phyloP scores from a whole-genome alignment of 2,113 vertebrate genomes.

The Nibea coibor region DNA sequence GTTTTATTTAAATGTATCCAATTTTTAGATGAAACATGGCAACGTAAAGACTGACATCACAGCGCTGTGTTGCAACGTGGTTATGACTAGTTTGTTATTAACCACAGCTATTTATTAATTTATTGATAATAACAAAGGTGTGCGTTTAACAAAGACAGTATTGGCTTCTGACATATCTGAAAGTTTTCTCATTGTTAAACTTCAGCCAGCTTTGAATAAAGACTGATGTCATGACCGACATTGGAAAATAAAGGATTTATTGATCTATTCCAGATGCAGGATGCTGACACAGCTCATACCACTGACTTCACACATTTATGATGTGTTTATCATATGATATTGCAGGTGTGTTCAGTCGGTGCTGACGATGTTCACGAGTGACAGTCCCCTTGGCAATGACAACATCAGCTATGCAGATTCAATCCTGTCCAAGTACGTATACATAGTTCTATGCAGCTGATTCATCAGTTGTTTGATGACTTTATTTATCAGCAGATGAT shows the following conservation, averaged over 20 bases:
- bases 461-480: not conserved
- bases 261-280: not conserved
- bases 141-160: not conserved
- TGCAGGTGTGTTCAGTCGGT: slow-evolving; percentile 40
- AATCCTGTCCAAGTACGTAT: slow-evolving; percentile 70
- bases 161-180: not conserved
- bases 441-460: not conserved
- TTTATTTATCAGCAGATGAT: slow-evolving; percentile 3
- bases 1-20: not conserved
- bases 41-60: not conserved
- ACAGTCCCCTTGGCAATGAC: slow-evolving; percentile 64
- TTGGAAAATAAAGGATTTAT: not conserved
- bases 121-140: not conserved
- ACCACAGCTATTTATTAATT: not conserved
- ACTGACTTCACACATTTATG: not conserved
- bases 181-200: not conserved
- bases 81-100: not conserved
- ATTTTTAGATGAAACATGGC: not conserved
- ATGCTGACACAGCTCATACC: slow-evolving; percentile 12
- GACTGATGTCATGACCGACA: not conserved
- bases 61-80: not conserved
- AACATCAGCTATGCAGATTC: slow-evolving; percentile 71
- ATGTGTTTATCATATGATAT: not conserved
- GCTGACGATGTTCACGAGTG: slow-evolving; percentile 67
- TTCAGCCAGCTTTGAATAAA: not conserved